phyloP scores from a whole-genome alignment of 2,888 invertebrate genomes.

The Yponomeuta cagnagella region DNA sequence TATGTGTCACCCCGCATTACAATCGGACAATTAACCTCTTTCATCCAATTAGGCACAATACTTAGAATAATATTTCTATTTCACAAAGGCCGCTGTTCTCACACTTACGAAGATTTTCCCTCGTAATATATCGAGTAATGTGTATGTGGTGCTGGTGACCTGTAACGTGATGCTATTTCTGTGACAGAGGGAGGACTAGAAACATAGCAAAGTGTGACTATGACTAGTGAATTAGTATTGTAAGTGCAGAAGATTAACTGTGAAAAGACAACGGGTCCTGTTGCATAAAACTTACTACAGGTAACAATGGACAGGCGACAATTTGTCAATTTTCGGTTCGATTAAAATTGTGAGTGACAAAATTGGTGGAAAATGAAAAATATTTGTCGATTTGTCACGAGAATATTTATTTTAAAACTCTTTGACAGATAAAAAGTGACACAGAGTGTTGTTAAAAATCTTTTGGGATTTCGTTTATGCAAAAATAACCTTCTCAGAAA shows the following conservation, averaged over 20 bases:
- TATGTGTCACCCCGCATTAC: neutral
- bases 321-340: no score
- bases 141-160: neutral
- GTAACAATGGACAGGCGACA: no score
- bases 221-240: neutral
- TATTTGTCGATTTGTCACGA: no score
- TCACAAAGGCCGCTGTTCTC: neutral
- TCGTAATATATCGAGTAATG: neutral
- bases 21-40: slow-evolving; percentile 1
- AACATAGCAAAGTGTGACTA: neutral
- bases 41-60: neutral
- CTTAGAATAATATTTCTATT: neutral
- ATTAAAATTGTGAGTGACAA: no score
- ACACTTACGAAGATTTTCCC: neutral
- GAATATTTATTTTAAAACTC: no score
- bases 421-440: no score
- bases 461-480: no score
- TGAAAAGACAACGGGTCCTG: no score
- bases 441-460: no score
- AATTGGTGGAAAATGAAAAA: no score
- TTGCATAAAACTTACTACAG: no score
- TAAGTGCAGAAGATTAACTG: neutral
- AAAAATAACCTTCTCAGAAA: no score
- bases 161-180: neutral
- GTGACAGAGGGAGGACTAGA: neutral